Evolutionary conservation across 1,140 invertebrate genomes (phyloP).

Genomic region (Lethrus apterus): DNA sequence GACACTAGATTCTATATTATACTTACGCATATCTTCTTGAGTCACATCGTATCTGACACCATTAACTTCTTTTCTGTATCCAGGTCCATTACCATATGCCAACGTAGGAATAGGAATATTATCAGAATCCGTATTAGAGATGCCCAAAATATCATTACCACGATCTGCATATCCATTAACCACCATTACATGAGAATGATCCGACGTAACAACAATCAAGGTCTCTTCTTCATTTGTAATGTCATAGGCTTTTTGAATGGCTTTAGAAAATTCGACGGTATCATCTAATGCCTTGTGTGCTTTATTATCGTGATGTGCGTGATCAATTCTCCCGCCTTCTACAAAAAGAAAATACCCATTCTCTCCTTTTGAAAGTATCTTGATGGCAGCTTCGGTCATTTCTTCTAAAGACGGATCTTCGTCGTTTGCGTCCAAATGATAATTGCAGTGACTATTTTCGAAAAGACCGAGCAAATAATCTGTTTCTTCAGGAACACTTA

Average conservation of each 20-base stretch:
- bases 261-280: constrained; percentile 58
- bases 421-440: constrained; percentile 48
- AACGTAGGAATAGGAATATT: constrained; percentile 61
- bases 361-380: constrained; percentile 57
- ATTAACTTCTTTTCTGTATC: constrained; percentile 39
- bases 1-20: too few relatives aligned
- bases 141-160: constrained; percentile 60
- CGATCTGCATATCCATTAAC: constrained; percentile 58
- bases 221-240: constrained; percentile 43
- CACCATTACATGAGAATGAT: constrained; percentile 60
- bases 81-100: constrained; percentile 68
- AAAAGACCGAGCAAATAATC: constrained; percentile 56
- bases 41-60: constrained; percentile 31
- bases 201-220: constrained; percentile 56
- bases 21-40: constrained; percentile 10
- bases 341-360: constrained; percentile 65
- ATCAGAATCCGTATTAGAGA: constrained; percentile 44
- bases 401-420: constrained; percentile 60
- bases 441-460: constrained; percentile 44
- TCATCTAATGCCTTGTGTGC: constrained; percentile 58
- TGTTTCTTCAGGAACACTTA: constrained; percentile 29
- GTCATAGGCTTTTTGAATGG: constrained; percentile 48
- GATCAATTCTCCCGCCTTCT: constrained; percentile 65
- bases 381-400: constrained; percentile 72
- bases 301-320: constrained; percentile 58